Evolutionary conservation across 2,888 invertebrate species (phyloP), one percentile per base, ranked within the genome.

Genomic region (Thymelicus sylvestris): DNA sequence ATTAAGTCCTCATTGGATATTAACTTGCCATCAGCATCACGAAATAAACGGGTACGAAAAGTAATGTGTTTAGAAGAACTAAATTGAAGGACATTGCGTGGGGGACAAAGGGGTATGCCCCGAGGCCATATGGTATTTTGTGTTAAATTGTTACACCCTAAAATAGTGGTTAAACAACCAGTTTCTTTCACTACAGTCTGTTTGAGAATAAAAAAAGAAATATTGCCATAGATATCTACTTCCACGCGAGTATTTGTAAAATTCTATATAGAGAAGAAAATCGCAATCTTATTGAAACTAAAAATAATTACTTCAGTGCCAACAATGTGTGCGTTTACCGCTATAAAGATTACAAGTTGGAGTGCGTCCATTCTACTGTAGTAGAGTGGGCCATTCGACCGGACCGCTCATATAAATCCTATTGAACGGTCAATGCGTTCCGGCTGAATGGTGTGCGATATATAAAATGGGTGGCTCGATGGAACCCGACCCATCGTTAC

Each of bases 321-420:
- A 52, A 52, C 52, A 4, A 0, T 19, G 13, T 50, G n/a, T 15
- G 50, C 50, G 19, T 8, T 52, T 52, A 52, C 52, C 52, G 52
- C 52, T 52, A 19, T 52, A 52, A 52, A 55, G 12, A 55, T 55
- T 55, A 24, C 12, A 24, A 19, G n/a, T 55, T 12, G 24, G 55
- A 24, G 24, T 55, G 39, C 24, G 48, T 66, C 31, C 31, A 61
- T 24, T 61, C 31, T 8, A 55, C 47, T 47, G 7, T 62, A 44
- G 63, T 44, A 7, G 38, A 61, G 60, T 19, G 57, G 59, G 24
- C 48, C 55, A 69, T 69, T 64, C 47, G 64, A 59, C 48, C 19
- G 57, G 19, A 64, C 64, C 64, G 44, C 69, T 48, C 57, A 68
- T 38, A 68, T 68, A 68, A 68, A 68, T 68, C 63, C 57, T 10